Conservation (phyloP, 1,140 invertebrate species). For the Bombus terrestris region DNA sequence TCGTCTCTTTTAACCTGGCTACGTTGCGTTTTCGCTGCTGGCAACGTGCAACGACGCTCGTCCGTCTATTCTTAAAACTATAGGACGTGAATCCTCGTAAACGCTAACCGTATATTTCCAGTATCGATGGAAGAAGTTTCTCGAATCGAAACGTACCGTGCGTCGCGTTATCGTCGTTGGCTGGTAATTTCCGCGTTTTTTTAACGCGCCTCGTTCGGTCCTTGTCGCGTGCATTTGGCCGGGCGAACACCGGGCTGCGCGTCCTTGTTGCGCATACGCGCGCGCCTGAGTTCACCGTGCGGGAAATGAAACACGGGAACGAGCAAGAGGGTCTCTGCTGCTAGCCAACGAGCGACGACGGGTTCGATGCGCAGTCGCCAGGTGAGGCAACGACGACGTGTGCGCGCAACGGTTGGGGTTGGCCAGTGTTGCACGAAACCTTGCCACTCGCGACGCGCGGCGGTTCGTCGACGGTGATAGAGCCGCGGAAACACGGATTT, state of each 20-base stretch:
- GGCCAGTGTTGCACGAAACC: constrained; percentile 59
- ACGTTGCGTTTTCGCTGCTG: constrained; percentile 66
- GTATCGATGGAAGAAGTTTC: neutral
- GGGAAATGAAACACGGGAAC: neutral
- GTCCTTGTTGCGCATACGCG: neutral
- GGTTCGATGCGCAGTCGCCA: constrained; percentile 78
- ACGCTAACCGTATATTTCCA: rapidly evolving
- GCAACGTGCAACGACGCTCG: neutral
- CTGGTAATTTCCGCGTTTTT: constrained; percentile 40
- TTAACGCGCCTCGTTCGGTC: neutral
- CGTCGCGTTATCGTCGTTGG: constrained; percentile 3
- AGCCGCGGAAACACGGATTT: constrained; percentile 33
- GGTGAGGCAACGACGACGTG: constrained; percentile 78
- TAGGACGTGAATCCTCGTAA: no score
- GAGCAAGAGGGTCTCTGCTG: constrained; percentile 42
- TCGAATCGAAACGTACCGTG: constrained; percentile 12
- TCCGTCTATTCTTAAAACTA: neutral
- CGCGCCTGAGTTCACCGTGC: constrained; percentile 12
- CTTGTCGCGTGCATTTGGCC: neutral
- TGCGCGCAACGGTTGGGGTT: constrained; percentile 57
- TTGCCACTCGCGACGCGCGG: constrained; percentile 53
- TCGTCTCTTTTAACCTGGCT: constrained; percentile 62
- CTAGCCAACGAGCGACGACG: constrained; percentile 53
- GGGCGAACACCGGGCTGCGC: no score
- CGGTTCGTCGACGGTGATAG: constrained; percentile 35